phyloP scores from a whole-genome alignment of 2,113 vertebrate species.

The Hippolais icterina region DNA sequence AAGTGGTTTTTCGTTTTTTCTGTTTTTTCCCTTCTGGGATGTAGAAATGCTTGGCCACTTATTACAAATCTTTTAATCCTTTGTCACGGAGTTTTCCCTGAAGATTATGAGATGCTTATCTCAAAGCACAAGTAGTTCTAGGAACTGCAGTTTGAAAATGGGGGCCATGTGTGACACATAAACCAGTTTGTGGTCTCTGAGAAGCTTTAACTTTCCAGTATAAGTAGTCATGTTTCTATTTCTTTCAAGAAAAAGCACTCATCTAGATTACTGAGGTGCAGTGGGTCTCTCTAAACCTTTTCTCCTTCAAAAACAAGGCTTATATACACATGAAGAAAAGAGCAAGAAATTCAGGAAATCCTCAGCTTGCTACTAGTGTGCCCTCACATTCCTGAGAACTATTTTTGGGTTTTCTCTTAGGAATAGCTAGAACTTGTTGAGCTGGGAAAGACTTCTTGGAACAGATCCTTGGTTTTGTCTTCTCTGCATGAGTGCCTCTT shows the following conservation, averaged over 20 bases:
- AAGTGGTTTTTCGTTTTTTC: not conserved
- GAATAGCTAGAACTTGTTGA: slow-evolving; percentile 55
- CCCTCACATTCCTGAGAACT: slow-evolving; percentile 49
- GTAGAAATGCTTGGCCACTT: not conserved
- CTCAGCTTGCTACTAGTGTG: slow-evolving; percentile 23
- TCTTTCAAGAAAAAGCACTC: not conserved
- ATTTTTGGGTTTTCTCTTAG: slow-evolving; percentile 52
- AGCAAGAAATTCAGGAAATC: slow-evolving; percentile 55
- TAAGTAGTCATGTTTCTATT: not conserved
- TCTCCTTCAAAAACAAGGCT: not conserved
- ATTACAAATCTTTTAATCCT: not conserved
- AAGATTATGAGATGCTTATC: not conserved
- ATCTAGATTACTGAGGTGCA: not conserved
- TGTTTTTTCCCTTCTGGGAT: not conserved
- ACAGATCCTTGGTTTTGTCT: slow-evolving; percentile 54
- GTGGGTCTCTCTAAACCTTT: not conserved
- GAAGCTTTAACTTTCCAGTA: not conserved
- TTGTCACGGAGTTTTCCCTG: not conserved
- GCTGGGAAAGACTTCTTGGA: slow-evolving; percentile 65
- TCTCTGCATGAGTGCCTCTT: slow-evolving; percentile 2
- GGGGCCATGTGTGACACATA: not conserved
- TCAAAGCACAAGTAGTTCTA: not conserved
- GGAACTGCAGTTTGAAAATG: not conserved
- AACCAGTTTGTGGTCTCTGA: not conserved
- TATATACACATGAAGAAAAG: not conserved